Percentiles rank a stretch among this genome's conserved stretches.
phyloP scores from a whole-genome alignment of 2,888 invertebrate genomes.

The Mechanitis messenoides region DNA sequence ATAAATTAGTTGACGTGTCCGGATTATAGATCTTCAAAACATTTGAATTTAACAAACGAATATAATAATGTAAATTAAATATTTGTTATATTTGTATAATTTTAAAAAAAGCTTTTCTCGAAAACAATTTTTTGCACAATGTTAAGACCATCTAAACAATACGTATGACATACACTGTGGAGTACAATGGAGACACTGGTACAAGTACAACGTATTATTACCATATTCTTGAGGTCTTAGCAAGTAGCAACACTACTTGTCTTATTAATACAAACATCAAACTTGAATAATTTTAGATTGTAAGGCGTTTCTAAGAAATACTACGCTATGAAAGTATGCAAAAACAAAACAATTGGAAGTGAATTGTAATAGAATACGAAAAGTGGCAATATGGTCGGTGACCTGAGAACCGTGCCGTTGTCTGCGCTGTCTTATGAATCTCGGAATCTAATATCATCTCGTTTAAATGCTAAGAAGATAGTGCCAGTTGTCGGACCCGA shows the following conservation, averaged over 20 bases:
- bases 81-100: too few species aligned
- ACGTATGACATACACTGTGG: too few species aligned
- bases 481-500: slow-evolving; percentile 75
- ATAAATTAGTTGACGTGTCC: too few species aligned
- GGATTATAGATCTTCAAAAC: too few species aligned
- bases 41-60: too few species aligned
- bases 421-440: slow-evolving; percentile 62
- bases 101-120: too few species aligned
- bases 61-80: too few species aligned
- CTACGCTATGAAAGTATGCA: slow-evolving; percentile 21
- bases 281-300: slow-evolving; percentile 2
- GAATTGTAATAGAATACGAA: slow-evolving; percentile 6
- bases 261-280: slow-evolving; percentile 13
- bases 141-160: too few species aligned
- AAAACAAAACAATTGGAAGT: slow-evolving; percentile 8
- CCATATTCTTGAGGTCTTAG: background rate
- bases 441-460: slow-evolving; percentile 71
- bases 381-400: slow-evolving; percentile 31
- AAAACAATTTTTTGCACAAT: too few species aligned
- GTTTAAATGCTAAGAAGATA: slow-evolving; percentile 81
- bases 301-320: slow-evolving; percentile 9
- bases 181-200: too few species aligned
- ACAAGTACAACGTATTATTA: too few species aligned
- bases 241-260: background rate
- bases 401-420: slow-evolving; percentile 56